A percentile compares a stretch with the other conserved stretches of the same genome.
These are phyloP conservation scores for Catocala nupta DNA, from an alignment of 2,888 invertebrate species.

Conservation along the genomic window DNA sequence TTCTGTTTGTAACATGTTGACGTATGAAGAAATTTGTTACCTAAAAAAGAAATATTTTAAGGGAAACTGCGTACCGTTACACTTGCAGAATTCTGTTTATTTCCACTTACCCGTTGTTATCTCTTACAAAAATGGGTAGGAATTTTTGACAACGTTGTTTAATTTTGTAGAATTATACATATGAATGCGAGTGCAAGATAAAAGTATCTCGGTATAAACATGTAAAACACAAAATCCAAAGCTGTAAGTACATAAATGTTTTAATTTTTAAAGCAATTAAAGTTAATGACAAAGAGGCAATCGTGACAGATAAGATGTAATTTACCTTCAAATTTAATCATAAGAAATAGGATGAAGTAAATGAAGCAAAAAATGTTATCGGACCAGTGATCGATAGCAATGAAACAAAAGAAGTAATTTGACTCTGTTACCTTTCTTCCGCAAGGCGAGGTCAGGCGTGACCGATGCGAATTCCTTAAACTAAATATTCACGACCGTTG, in stretches of 20 bases:
- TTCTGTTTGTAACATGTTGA: conserved; percentile 66
- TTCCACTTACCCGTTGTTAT: conserved; percentile 34
- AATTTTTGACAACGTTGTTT: conserved; percentile 1
- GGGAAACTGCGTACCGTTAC: conserved; percentile 33
- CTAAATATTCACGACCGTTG: conserved; percentile 62
- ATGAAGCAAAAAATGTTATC: conserved; percentile 67
- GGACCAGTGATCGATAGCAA: conserved; percentile 62
- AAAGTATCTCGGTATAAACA: not conserved
- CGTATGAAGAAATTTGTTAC: conserved; percentile 41
- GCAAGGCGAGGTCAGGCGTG: conserved; percentile 81
- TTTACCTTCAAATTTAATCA: conserved; percentile 40
- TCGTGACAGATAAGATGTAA: conserved; percentile 24
- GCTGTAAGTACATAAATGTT: not conserved
- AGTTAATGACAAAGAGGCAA: conserved; percentile 13
- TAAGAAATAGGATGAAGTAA: conserved; percentile 57
- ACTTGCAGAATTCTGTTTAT: conserved; percentile 9
- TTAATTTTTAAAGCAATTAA: not conserved
- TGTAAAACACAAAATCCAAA: not conserved
- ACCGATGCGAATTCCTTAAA: conserved; percentile 75
- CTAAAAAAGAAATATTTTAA: conserved; percentile 26
- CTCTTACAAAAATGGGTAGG: conserved; percentile 22
- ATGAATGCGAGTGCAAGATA: not conserved
- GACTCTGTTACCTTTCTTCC: conserved; percentile 79
- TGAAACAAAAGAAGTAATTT: conserved; percentile 78
- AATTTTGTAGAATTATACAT: conserved; percentile 2